Evolutionary conservation across 2,888 invertebrate genomes (phyloP), one percentile per base, ranked within the genome.

Genomic region (Nomada fabriciana): DNA sequence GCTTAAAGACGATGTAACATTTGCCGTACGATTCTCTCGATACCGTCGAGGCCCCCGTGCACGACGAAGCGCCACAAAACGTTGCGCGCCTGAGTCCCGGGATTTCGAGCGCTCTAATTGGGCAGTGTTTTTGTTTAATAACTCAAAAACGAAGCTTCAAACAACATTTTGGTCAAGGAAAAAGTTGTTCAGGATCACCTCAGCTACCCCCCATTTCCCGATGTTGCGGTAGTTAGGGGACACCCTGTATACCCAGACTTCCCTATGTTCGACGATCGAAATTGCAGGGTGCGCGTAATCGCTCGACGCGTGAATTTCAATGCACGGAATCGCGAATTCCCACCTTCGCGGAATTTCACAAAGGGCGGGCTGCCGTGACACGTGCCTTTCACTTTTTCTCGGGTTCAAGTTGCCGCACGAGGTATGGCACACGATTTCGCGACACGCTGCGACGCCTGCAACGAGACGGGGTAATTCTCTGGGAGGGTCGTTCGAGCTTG

Each of bases 311-410:
- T 13, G 25, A 57, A n/a, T 36, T 53, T 53, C n/a, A 53, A 57
- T 25, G 20, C 23, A 23, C 57, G 23, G 23, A 23, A 20, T 23
- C 23, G 25, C 11, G 23, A 2, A 15, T 23, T 53, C 20, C 0
- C 55, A n/a, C 47, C n/a, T 42, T 23, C 15, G 47, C n/a, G 29
- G 9, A 9, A 52, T 73, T 69, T 69, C 70, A 59, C 36, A 75
- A 78, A 43, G 59, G n/a, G 25, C 53, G 18, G 13, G 18, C 5
- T n/a, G 61, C 20, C 42, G 15, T 9, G 53, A 57, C 69, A 64
- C 76, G 76, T 76, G 76, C 79, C 64, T 70, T 72, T 68, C 68
- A 57, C 77, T 71, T 71, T 80, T 71, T 61, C 71, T 42, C 70
- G 71, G 57, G 77, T 75, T 63, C 63, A 52, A 71, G 60, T 55